Conservation (phyloP, 1,140 invertebrate species). For the Dendroctonus ponderosae region DNA sequence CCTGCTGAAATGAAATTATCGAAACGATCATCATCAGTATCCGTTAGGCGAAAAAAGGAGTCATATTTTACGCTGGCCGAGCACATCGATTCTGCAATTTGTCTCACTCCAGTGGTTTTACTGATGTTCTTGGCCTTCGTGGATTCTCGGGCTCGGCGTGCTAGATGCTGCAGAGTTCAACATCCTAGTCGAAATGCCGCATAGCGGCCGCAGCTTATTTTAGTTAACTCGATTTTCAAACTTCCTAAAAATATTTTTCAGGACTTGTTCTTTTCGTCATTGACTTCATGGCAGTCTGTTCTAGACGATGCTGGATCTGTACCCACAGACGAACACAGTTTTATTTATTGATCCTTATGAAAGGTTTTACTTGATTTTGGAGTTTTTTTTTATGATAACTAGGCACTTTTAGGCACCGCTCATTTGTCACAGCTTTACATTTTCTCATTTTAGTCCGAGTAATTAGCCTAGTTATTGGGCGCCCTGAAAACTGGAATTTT, state of each 20-base stretch:
- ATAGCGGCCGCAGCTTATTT: conserved; percentile 10
- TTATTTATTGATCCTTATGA: no score
- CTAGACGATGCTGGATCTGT: no score
- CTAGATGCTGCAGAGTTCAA: conserved; percentile 19
- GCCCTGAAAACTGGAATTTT: no score
- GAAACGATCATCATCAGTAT: not conserved
- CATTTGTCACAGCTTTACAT: no score
- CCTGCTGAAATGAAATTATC: not conserved
- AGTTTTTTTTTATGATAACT: no score
- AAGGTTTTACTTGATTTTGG: no score
- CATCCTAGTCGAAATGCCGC: conserved; percentile 20
- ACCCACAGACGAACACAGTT: no score
- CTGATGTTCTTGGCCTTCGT: conserved; percentile 25
- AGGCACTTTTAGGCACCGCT: no score
- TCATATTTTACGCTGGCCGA: conserved; percentile 17
- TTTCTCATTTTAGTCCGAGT: no score
- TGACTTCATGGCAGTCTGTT: no score
- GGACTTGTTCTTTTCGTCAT: no score
- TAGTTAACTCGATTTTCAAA: conserved; percentile 5
- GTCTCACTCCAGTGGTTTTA: conserved; percentile 7
- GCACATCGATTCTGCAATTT: conserved; percentile 21
- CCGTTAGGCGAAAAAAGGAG: conserved; percentile 10
- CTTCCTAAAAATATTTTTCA: not conserved
- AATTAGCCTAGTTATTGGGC: no score
- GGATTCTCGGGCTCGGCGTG: conserved; percentile 3